A percentile compares a stretch with the other conserved stretches of the same genome.
phyloP scores from a whole-genome alignment of 2,888 invertebrate genomes.

The Monochamus alternatus region DNA sequence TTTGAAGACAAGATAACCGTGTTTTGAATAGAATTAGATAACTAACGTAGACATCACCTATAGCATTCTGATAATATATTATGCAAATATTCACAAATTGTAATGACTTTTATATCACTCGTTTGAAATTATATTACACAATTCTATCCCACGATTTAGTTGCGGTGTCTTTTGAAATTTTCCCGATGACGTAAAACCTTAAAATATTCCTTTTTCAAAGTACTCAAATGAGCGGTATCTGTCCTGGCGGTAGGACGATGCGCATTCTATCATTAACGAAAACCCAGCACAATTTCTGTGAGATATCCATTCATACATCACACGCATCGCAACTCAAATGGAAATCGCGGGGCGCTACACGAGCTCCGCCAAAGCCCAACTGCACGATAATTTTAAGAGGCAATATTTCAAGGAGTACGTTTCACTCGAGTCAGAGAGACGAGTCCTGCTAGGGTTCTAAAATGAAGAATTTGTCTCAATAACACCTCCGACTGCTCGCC shows the following conservation, averaged over 20 bases:
- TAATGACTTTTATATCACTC: too few species aligned
- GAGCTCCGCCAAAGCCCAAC: slow-evolving; percentile 8
- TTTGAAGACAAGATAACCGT: too few species aligned
- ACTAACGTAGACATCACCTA: too few species aligned
- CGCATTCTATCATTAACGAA: not conserved
- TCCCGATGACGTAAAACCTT: too few species aligned
- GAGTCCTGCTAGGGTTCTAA: slow-evolving; percentile 7
- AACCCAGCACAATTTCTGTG: not conserved
- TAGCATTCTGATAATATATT: too few species aligned
- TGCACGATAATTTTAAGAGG: slow-evolving; percentile 26
- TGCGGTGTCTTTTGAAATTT: too few species aligned
- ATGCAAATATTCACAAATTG: too few species aligned
- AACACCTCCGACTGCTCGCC: slow-evolving; percentile 7
- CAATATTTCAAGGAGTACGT: slow-evolving; percentile 14
- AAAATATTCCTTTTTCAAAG: too few species aligned
- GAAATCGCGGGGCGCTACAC: slow-evolving; percentile 16
- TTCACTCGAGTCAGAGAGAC: slow-evolving; percentile 10
- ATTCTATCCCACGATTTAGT: too few species aligned
- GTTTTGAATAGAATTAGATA: too few species aligned
- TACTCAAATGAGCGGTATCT: not conserved
- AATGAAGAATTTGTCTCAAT: slow-evolving; percentile 26
- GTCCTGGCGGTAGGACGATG: not conserved
- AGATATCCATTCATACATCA: slow-evolving; percentile 7
- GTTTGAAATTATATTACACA: too few species aligned
- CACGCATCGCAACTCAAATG: slow-evolving; percentile 1